A percentile compares a stretch with the other conserved stretches of the same genome.
phyloP scores from a whole-genome alignment of 2,113 vertebrate species.

The Onychostruthus taczanowskii region DNA sequence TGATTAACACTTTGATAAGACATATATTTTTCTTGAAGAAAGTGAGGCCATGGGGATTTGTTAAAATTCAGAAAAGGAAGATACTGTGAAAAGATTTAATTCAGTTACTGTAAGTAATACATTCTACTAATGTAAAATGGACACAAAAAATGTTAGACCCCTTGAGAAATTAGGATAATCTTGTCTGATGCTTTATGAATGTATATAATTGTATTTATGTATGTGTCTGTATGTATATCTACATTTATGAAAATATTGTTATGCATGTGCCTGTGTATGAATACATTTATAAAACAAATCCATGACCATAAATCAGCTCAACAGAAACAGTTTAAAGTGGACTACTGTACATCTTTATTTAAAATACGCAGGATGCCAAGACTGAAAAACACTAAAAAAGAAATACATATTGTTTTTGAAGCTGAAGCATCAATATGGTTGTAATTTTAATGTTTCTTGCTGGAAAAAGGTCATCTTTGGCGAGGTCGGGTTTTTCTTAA shows the following conservation, averaged over 20 bases:
- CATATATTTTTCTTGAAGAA: slow-evolving; percentile 61
- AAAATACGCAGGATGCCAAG: slow-evolving; percentile 61
- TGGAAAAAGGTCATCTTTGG: slow-evolving; percentile 75
- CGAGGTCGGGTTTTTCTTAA: slow-evolving; percentile 73
- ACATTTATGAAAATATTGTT: slow-evolving; percentile 56
- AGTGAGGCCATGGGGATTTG: slow-evolving; percentile 45
- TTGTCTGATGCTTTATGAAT: slow-evolving; percentile 31
- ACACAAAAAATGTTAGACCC: slow-evolving; percentile 38
- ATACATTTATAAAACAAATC: slow-evolving; percentile 29
- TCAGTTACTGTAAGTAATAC: slow-evolving; percentile 64
- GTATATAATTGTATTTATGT: slow-evolving; percentile 42
- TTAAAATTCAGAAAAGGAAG: slow-evolving; percentile 53
- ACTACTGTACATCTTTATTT: slow-evolving; percentile 60
- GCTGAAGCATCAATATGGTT: slow-evolving; percentile 70
- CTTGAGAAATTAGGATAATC: slow-evolving; percentile 63
- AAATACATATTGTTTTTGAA: slow-evolving; percentile 71
- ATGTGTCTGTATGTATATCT: slow-evolving; percentile 37
- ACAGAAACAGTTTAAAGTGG: slow-evolving; percentile 1
- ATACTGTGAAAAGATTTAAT: slow-evolving; percentile 63
- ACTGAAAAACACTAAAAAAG: slow-evolving; percentile 28
- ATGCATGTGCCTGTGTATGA: slow-evolving; percentile 21
- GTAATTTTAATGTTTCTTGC: slow-evolving; percentile 74
- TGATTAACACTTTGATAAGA: slow-evolving; percentile 64
- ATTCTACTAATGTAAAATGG: slow-evolving; percentile 65
- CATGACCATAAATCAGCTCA: slow-evolving; percentile 61